Evolutionary conservation across 2,113 vertebrate species (phyloP).

Genomic region (Hydrochoerus hydrochaeris): DNA sequence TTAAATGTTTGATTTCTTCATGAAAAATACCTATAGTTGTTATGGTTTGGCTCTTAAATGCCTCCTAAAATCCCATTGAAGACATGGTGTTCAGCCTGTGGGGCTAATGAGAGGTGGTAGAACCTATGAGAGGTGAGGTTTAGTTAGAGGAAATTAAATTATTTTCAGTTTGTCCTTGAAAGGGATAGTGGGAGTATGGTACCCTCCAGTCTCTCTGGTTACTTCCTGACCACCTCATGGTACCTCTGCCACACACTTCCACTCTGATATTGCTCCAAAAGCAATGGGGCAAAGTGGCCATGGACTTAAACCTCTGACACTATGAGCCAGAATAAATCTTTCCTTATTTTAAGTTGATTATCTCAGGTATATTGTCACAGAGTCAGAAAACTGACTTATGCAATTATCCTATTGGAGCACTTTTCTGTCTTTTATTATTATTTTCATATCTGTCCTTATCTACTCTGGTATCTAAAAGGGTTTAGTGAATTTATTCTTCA

Average conservation of each 20-base stretch:
- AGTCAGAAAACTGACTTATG: neutral
- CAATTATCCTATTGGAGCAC: conserved; percentile 1
- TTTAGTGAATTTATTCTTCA: conserved; percentile 6
- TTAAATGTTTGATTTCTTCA: neutral
- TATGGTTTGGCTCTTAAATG: neutral
- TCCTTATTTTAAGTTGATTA: no score
- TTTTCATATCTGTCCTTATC: neutral
- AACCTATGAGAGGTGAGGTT: neutral
- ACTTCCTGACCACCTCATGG: neutral
- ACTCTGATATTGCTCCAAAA: neutral
- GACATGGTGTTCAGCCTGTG: neutral
- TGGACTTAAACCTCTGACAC: no score
- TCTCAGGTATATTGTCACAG: no score
- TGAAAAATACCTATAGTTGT: neutral
- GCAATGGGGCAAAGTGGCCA: neutral
- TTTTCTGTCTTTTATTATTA: conserved; percentile 36
- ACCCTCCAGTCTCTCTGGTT: neutral
- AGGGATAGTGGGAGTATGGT: neutral
- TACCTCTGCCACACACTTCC: neutral
- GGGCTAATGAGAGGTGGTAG: neutral
- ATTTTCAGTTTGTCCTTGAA: neutral
- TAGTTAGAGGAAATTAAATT: neutral
- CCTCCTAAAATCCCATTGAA: neutral
- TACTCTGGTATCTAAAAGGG: conserved; percentile 19
- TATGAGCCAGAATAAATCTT: no score